Percentiles rank a stretch among this genome's conserved stretches.
phyloP scores from a whole-genome alignment of 2,797 vertebrate genomes.

The Macropus fuliginosus region DNA sequence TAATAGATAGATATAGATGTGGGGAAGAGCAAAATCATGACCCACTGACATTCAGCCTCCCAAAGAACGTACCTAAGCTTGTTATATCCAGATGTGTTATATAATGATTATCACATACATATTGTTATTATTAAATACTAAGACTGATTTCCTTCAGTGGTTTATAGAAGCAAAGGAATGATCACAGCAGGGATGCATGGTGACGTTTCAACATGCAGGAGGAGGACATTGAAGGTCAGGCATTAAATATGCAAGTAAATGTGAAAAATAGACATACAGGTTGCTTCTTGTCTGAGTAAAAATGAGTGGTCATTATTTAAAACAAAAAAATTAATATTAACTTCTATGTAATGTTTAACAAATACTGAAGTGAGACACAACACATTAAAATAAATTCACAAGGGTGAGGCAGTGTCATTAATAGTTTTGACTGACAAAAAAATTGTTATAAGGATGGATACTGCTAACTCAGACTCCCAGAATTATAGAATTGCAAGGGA shows the following conservation, averaged over 20 bases:
- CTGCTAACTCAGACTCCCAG: background rate
- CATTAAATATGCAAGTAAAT: conserved; percentile 15
- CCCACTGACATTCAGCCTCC: background rate
- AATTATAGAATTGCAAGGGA: background rate
- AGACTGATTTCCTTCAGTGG: background rate
- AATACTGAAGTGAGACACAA: conserved; percentile 30
- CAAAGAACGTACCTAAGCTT: background rate
- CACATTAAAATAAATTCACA: conserved; percentile 20
- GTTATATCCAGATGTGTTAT: background rate
- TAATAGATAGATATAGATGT: background rate
- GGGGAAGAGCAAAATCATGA: background rate
- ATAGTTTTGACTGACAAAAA: conserved; percentile 17
- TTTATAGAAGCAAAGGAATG: conserved; percentile 28
- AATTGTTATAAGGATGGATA: background rate
- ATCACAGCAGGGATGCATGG: conserved; percentile 20
- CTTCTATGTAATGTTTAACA: conserved; percentile 17
- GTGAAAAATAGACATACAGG: conserved; percentile 20
- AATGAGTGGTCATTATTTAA: conserved; percentile 39
- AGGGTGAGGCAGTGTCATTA: background rate
- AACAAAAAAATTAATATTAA: conserved; percentile 19
- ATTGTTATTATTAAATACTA: background rate
- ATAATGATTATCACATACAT: background rate
- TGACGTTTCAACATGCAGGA: conserved; percentile 21
- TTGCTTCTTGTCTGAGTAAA: conserved; percentile 26
- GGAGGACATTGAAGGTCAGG: conserved; percentile 4